These are phyloP conservation scores for Oopsacas minuta DNA, from an alignment of 37 sponge, comb jelly and placozoan species.

Conservation along the genomic window DNA sequence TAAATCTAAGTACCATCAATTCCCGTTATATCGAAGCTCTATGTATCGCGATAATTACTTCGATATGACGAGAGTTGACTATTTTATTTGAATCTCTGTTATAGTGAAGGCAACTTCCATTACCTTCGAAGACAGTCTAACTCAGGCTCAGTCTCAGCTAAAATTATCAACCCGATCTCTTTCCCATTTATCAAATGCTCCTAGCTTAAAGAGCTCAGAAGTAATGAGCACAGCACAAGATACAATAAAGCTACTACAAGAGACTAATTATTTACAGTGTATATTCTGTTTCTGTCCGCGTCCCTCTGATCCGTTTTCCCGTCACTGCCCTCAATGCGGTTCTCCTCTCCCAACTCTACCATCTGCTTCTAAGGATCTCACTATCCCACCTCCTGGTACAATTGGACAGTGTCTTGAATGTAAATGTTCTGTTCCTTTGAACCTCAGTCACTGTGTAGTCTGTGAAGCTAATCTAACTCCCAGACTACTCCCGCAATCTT, in stretches of 20 bases:
- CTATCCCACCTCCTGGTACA: background rate
- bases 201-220: background rate
- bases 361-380: background rate
- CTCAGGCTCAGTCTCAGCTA: background rate
- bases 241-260: background rate
- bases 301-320: background rate
- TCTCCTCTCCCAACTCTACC: conserved; percentile 39
- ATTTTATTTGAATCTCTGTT: background rate
- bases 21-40: too few relatives aligned
- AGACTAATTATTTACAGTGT: conserved; percentile 22
- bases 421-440: conserved; percentile 13
- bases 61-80: too few relatives aligned
- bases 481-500: background rate
- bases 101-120: background rate
- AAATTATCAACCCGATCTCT: background rate
- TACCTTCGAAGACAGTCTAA: background rate
- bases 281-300: conserved; percentile 2
- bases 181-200: background rate
- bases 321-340: conserved; percentile 62
- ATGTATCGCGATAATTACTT: too few relatives aligned
- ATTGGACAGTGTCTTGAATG: background rate
- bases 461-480: background rate
- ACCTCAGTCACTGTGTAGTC: background rate
- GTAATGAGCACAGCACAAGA: background rate
- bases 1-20: background rate